A percentile compares a stretch with the other conserved stretches of the same genome.
phyloP scores from a whole-genome alignment of 2,797 vertebrate species.

The Alauda arvensis region DNA sequence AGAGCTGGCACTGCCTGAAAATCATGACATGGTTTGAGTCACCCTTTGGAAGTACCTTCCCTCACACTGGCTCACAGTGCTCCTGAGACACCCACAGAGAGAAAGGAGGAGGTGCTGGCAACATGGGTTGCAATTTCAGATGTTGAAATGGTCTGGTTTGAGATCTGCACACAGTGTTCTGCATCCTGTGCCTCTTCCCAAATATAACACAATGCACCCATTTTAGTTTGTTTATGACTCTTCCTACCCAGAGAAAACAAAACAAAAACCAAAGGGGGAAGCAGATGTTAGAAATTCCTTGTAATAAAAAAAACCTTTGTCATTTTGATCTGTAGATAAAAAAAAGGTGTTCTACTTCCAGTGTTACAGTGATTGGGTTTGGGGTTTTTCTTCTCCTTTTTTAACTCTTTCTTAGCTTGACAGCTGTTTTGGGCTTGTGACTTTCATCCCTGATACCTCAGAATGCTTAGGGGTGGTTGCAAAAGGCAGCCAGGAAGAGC shows the following conservation, averaged over 20 bases:
- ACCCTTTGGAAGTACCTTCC: constrained; percentile 23
- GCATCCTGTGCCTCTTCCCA: not conserved
- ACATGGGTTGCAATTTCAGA: not conserved
- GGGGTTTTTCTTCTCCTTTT: not conserved
- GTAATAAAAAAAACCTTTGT: not conserved
- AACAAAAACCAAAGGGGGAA: not conserved
- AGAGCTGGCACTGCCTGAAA: constrained; percentile 14
- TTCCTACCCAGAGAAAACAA: not conserved
- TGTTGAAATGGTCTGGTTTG: not conserved
- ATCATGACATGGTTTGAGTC: constrained; percentile 18
- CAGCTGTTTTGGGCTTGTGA: not conserved
- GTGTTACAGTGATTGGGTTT: not conserved
- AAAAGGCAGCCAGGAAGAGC: not conserved
- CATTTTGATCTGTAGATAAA: not conserved
- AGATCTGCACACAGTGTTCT: not conserved
- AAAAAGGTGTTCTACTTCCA: not conserved
- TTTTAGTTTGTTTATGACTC: not conserved
- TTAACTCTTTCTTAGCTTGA: not conserved
- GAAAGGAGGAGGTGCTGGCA: constrained; percentile 24
- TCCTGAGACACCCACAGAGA: constrained; percentile 10
- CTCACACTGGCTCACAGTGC: not conserved
- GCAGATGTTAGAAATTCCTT: not conserved
- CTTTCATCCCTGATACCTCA: not conserved
- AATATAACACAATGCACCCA: not conserved
- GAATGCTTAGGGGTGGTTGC: not conserved